Conservation (phyloP, 2,888 invertebrate genomes). For the Ichneumon xanthorius region DNA sequence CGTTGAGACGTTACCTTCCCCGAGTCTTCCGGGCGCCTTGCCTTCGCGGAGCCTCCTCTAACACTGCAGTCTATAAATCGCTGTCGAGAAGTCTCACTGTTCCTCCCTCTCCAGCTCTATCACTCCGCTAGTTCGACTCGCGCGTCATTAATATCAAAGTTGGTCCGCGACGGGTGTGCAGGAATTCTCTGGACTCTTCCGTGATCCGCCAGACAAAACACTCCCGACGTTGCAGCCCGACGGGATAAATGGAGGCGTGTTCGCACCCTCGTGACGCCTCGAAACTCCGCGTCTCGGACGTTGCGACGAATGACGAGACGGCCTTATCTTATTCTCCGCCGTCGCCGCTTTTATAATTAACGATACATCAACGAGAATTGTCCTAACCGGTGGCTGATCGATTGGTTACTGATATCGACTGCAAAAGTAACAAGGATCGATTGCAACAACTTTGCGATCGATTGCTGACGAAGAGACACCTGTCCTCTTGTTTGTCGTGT, state of each 20-base stretch:
- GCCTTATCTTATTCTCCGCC: background rate
- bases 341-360: background rate
- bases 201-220: constrained; percentile 20
- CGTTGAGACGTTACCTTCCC: constrained; percentile 52
- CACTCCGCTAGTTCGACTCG: constrained; percentile 24
- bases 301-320: constrained; percentile 10
- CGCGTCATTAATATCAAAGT: constrained; percentile 75
- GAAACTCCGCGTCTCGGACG: background rate
- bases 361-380: background rate
- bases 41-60: background rate
- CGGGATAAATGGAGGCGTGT: constrained; percentile 35
- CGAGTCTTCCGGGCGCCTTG: constrained; percentile 29
- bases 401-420: background rate
- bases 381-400: background rate
- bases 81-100: constrained; percentile 34
- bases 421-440: background rate
- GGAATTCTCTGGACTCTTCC: constrained; percentile 17
- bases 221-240: constrained; percentile 8
- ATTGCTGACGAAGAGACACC: no score
- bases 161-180: constrained; percentile 52
- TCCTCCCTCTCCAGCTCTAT: background rate
- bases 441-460: no score
- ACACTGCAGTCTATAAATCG: constrained; percentile 59
- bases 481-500: no score
- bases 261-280: constrained; percentile 10